A percentile compares a stretch with the other conserved stretches of the same genome.
These are phyloP conservation scores for Mylabris phalerata DNA, from an alignment of 1,140 invertebrate species.

Conservation along the genomic window DNA sequence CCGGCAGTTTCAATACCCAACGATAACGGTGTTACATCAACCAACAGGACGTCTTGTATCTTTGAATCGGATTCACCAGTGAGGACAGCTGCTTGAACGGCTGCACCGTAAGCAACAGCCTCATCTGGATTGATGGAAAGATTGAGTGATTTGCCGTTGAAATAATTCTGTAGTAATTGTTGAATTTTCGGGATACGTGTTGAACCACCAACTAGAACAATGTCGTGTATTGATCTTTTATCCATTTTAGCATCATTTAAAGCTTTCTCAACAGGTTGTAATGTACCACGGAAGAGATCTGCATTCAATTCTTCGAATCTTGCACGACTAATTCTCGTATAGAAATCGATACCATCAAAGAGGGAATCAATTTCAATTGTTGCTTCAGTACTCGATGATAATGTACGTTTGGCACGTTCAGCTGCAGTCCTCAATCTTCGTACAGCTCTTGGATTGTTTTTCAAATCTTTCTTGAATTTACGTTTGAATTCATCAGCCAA, in stretches of 20 bases:
- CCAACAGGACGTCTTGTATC: slow-evolving; percentile 49
- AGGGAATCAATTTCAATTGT: too few relatives aligned
- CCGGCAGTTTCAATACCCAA: slow-evolving; percentile 53
- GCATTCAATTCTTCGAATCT: slow-evolving; percentile 58
- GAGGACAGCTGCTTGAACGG: slow-evolving; percentile 53
- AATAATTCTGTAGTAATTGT: slow-evolving; percentile 58
- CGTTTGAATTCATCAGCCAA: too few relatives aligned
- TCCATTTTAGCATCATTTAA: slow-evolving; percentile 67
- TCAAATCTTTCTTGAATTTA: too few relatives aligned
- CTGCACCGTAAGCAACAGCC: slow-evolving; percentile 64
- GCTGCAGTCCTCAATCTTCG: too few relatives aligned
- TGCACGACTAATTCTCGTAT: slow-evolving; percentile 53
- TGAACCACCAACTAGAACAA: slow-evolving; percentile 47
- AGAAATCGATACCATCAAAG: slow-evolving; percentile 37
- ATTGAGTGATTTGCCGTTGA: slow-evolving; percentile 59
- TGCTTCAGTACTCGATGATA: too few relatives aligned
- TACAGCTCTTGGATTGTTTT: too few relatives aligned
- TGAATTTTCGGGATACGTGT: slow-evolving; percentile 62
- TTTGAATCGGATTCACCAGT: slow-evolving; percentile 41
- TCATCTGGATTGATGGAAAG: slow-evolving; percentile 61
- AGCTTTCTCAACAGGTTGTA: slow-evolving; percentile 60
- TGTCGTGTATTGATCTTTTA: slow-evolving; percentile 42
- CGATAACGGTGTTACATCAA: slow-evolving; percentile 50
- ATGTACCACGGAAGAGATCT: slow-evolving; percentile 54
- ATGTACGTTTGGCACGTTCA: too few relatives aligned